These are phyloP conservation scores for Petromus typicus DNA, from an alignment of 2,113 vertebrate genomes.

Conservation along the genomic window DNA sequence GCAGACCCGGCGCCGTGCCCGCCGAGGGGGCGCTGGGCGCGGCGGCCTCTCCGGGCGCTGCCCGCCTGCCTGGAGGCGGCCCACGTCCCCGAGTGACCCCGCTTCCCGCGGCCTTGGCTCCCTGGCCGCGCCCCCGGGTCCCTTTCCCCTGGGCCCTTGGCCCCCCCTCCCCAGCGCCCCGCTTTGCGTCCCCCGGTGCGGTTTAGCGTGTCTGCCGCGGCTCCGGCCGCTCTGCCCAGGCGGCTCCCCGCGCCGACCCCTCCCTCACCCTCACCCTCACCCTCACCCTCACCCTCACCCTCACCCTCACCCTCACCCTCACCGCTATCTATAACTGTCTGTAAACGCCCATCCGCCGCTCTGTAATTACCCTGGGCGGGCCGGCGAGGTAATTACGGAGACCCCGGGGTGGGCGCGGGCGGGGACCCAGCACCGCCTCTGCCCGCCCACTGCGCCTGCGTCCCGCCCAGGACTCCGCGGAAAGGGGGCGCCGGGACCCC, in stretches of 20 bases:
- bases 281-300: too few species aligned
- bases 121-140: not conserved
- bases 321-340: constrained; percentile 75
- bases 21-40: constrained; percentile 18
- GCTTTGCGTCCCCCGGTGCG: too few species aligned
- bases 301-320: accelerated
- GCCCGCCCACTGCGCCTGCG: constrained; percentile 33
- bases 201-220: too few species aligned
- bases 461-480: constrained; percentile 22
- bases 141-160: not conserved
- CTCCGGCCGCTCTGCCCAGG: too few species aligned
- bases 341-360: constrained; percentile 67
- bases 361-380: constrained; percentile 77
- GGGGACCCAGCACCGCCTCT: constrained; percentile 42
- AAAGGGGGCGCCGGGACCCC: not conserved
- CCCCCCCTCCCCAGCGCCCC: too few species aligned
- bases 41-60: not conserved
- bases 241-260: too few species aligned
- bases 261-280: too few species aligned
- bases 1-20: constrained; percentile 70
- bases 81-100: constrained; percentile 68
- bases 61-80: not conserved
- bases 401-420: not conserved
- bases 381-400: constrained; percentile 69
- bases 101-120: not conserved